These are phyloP conservation scores for Charina bottae DNA, from an alignment of 2,113 vertebrate species.

Conservation along the genomic window DNA sequence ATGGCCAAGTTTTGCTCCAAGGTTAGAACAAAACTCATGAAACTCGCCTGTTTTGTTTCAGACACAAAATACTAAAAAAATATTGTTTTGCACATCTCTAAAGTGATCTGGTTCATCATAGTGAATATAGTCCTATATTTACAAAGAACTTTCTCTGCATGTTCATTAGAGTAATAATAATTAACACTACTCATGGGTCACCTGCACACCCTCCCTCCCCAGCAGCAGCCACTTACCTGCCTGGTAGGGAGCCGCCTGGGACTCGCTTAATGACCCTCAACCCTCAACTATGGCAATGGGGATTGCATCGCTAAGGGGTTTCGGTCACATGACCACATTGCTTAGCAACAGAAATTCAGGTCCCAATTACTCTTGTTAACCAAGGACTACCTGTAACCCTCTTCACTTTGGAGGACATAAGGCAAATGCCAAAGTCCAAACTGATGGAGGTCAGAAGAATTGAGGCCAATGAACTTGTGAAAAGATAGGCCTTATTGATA, in stretches of 20 bases:
- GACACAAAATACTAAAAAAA: too few relatives aligned
- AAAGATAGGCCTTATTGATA: background rate
- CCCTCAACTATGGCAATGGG: too few relatives aligned
- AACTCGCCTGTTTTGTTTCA: too few relatives aligned
- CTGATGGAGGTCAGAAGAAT: background rate
- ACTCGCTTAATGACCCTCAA: background rate
- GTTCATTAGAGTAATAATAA: background rate
- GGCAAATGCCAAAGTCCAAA: background rate
- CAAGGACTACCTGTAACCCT: too few relatives aligned
- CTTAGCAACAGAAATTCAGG: background rate
- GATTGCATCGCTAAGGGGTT: too few relatives aligned
- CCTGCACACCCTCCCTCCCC: too few relatives aligned
- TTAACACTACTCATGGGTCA: background rate
- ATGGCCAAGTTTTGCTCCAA: too few relatives aligned
- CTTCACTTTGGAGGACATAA: background rate
- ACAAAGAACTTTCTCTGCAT: background rate
- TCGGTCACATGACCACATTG: too few relatives aligned
- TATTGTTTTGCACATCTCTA: too few relatives aligned
- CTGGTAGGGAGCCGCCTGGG: background rate
- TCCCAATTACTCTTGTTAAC: background rate
- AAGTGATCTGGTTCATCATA: background rate
- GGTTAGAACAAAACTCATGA: too few relatives aligned
- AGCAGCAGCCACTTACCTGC: background rate
- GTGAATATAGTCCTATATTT: fast-evolving
- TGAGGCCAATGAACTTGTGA: background rate